These are phyloP conservation scores for Cosmia pyralina DNA, from an alignment of 2,888 invertebrate genomes.

Conservation along the genomic window DNA sequence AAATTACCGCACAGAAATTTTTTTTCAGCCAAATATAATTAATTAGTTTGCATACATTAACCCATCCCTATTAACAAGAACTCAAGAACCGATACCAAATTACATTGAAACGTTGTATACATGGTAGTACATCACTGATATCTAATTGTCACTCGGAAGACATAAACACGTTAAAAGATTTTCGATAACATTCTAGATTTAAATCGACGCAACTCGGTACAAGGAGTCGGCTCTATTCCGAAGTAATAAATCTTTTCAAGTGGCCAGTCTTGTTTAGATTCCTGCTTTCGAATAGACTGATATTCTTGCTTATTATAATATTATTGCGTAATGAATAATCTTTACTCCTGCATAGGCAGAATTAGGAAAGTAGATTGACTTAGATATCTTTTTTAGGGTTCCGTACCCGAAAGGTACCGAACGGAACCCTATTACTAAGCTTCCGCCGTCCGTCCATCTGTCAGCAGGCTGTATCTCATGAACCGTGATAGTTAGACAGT, in stretches of 20 bases:
- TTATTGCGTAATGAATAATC: slow-evolving; percentile 32
- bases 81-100: slow-evolving; percentile 32
- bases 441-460: too few species aligned
- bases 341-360: not conserved
- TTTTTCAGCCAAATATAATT: not conserved
- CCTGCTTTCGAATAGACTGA: slow-evolving; percentile 50
- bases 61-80: slow-evolving; percentile 14
- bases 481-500: too few species aligned
- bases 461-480: too few species aligned
- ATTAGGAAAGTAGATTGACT: not conserved
- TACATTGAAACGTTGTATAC: slow-evolving; percentile 47
- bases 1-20: not conserved
- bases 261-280: slow-evolving; percentile 55
- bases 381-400: not conserved
- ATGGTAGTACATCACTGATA: slow-evolving; percentile 52
- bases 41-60: not conserved
- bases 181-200: slow-evolving; percentile 51
- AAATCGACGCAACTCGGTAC: slow-evolving; percentile 46
- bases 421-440: too few species aligned
- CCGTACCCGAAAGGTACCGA: too few species aligned
- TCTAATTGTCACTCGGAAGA: slow-evolving; percentile 55
- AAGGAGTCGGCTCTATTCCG: slow-evolving; percentile 36
- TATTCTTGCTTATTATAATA: slow-evolving; percentile 35
- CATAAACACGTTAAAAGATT: slow-evolving; percentile 58
- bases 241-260: slow-evolving; percentile 50